Evolutionary conservation across 2,888 invertebrate genomes (phyloP).

Genomic region (Trichacis sp.): DNA sequence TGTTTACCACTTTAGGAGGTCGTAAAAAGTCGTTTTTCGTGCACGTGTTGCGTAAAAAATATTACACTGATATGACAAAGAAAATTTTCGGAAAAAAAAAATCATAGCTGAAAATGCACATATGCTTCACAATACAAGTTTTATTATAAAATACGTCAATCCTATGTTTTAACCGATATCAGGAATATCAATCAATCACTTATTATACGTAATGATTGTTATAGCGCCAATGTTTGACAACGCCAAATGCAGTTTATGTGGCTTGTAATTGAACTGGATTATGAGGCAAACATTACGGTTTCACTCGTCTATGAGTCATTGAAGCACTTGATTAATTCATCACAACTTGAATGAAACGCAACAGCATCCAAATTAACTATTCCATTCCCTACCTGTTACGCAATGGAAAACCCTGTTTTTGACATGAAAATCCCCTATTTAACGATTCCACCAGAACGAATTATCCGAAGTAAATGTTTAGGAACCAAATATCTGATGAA

Average conservation of each 20-base stretch:
- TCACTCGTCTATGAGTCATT: not conserved
- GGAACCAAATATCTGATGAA: too few species aligned
- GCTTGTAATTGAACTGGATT: not conserved
- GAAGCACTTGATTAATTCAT: not conserved
- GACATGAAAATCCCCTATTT: not conserved
- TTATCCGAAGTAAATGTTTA: too few species aligned
- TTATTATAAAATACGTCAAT: too few species aligned
- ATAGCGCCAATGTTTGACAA: not conserved
- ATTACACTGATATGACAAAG: too few species aligned
- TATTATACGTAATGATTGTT: not conserved
- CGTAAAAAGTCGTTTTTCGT: too few species aligned
- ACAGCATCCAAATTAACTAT: not conserved
- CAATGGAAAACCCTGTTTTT: not conserved
- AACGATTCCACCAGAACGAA: too few species aligned
- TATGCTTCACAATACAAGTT: too few species aligned
- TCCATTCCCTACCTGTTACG: not conserved
- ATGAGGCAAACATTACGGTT: not conserved
- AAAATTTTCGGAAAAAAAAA: too few species aligned
- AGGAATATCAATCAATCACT: not conserved
- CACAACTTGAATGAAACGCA: not conserved
- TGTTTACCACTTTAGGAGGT: too few species aligned
- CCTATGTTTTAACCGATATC: too few species aligned
- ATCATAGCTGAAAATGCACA: too few species aligned
- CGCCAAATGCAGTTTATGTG: not conserved
- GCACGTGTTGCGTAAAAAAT: too few species aligned